These are phyloP conservation scores for Phaonia tiefii DNA, from an alignment of 2,888 invertebrate species.

Conservation along the genomic window DNA sequence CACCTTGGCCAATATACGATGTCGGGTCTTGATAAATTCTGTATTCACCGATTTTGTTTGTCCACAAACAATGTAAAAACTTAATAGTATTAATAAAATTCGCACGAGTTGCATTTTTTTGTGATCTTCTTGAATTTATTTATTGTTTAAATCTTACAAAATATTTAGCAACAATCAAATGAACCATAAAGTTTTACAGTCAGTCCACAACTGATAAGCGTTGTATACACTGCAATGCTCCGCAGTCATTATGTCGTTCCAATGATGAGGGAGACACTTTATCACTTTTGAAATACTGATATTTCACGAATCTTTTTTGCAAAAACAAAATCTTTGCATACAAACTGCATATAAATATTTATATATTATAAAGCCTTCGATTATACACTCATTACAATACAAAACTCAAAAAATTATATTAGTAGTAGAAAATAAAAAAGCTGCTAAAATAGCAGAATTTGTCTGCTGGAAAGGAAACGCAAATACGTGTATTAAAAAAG, in stretches of 20 bases:
- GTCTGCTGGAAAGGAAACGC: too few species aligned
- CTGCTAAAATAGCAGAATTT: too few species aligned
- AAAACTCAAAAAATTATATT: too few species aligned
- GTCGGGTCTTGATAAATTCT: slow-evolving; percentile 49
- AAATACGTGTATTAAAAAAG: too few species aligned
- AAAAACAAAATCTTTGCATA: too few species aligned
- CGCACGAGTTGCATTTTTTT: slow-evolving; percentile 50
- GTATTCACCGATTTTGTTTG: slow-evolving; percentile 46
- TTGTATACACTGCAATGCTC: neutral
- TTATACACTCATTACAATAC: too few species aligned
- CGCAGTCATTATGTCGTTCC: neutral
- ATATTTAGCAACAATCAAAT: slow-evolving; percentile 39
- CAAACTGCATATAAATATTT: too few species aligned
- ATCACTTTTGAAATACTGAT: too few species aligned
- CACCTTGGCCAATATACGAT: slow-evolving; percentile 44
- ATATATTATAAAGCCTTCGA: too few species aligned
- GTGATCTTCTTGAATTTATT: slow-evolving; percentile 14
- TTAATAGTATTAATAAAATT: slow-evolving; percentile 41
- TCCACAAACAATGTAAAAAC: neutral
- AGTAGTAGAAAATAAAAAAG: too few species aligned
- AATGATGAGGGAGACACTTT: too few species aligned
- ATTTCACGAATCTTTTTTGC: too few species aligned
- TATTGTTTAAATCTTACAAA: slow-evolving; percentile 30
- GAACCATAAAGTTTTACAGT: slow-evolving; percentile 65
- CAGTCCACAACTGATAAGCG: slow-evolving; percentile 59